These are phyloP conservation scores for Hylaeus volcanicus DNA, from an alignment of 1,140 invertebrate genomes.

Conservation along the genomic window DNA sequence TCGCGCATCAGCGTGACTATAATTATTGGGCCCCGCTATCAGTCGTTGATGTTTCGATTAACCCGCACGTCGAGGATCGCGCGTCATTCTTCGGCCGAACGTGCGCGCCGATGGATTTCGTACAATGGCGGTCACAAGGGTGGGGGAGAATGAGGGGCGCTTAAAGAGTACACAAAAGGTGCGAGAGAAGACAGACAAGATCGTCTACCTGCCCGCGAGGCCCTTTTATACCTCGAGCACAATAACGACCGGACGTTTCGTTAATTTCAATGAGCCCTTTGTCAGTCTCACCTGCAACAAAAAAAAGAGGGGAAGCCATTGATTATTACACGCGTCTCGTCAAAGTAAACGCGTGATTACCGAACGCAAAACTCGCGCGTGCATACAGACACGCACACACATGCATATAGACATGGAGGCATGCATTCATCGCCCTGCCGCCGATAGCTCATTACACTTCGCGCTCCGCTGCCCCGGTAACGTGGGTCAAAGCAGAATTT, in stretches of 20 bases:
- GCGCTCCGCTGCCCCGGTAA: conserved; percentile 65
- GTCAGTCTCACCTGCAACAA: conserved; percentile 63
- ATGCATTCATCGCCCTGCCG: conserved; percentile 2
- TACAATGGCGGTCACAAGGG: neutral
- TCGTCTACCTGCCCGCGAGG: conserved; percentile 16
- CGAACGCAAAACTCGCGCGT: conserved; percentile 52
- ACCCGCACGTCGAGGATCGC: neutral
- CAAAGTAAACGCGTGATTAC: conserved; percentile 49
- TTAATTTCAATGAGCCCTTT: conserved; percentile 59
- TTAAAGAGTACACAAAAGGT: conserved; percentile 1
- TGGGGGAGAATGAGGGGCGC: neutral
- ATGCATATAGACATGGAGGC: neutral
- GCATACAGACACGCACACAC: neutral
- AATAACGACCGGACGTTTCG: conserved; percentile 47
- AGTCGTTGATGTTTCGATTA: conserved; percentile 1
- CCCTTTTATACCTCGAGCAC: conserved; percentile 1
- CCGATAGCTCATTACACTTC: conserved; percentile 69
- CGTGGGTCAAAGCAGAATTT: conserved; percentile 71
- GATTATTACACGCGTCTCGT: conserved; percentile 54
- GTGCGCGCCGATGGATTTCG: neutral
- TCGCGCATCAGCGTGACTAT: conserved; percentile 14
- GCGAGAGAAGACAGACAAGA: conserved; percentile 30
- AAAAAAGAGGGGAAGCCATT: conserved; percentile 31
- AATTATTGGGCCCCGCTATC: conserved; percentile 17
- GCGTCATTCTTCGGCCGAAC: neutral